These are phyloP conservation scores for Sebastes hubbsi DNA, from an alignment of 2,797 vertebrate species.

Conservation along the genomic window DNA sequence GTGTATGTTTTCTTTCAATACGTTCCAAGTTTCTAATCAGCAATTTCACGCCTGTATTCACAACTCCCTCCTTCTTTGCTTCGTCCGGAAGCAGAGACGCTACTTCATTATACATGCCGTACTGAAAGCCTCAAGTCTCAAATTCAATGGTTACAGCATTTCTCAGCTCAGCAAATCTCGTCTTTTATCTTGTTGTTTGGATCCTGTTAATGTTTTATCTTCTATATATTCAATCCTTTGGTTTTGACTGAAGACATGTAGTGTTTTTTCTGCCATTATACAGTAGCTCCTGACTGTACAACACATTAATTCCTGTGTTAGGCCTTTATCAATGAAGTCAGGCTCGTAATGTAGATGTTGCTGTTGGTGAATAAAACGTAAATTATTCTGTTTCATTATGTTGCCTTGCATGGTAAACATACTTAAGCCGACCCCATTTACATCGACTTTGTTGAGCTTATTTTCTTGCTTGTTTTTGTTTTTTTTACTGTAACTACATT, in stretches of 20 bases:
- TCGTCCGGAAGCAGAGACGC: constrained; percentile 67
- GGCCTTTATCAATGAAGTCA: not conserved
- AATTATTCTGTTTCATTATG: constrained; percentile 14
- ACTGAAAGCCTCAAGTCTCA: constrained; percentile 43
- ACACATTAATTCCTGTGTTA: constrained; percentile 11
- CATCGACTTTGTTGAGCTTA: not conserved
- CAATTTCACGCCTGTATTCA: constrained; percentile 70
- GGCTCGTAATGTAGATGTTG: not conserved
- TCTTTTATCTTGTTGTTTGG: constrained; percentile 28
- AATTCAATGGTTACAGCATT: constrained; percentile 47
- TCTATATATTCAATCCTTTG: constrained; percentile 26
- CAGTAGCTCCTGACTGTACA: constrained; percentile 3
- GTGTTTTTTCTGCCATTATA: constrained; percentile 27
- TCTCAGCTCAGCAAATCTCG: constrained; percentile 50
- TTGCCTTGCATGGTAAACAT: not conserved
- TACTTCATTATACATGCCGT: constrained; percentile 66
- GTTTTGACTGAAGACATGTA: constrained; percentile 37
- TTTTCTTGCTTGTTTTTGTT: not conserved
- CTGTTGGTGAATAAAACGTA: constrained; percentile 1
- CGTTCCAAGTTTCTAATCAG: constrained; percentile 73
- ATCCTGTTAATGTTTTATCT: constrained; percentile 32
- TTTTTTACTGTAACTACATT: constrained; percentile 8
- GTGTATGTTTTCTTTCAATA: constrained; percentile 58
- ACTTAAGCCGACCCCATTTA: not conserved
- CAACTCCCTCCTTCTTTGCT: constrained; percentile 53